Evolutionary conservation across 2,113 vertebrate species (phyloP).

Genomic region (Pachypanchax playfairii): DNA sequence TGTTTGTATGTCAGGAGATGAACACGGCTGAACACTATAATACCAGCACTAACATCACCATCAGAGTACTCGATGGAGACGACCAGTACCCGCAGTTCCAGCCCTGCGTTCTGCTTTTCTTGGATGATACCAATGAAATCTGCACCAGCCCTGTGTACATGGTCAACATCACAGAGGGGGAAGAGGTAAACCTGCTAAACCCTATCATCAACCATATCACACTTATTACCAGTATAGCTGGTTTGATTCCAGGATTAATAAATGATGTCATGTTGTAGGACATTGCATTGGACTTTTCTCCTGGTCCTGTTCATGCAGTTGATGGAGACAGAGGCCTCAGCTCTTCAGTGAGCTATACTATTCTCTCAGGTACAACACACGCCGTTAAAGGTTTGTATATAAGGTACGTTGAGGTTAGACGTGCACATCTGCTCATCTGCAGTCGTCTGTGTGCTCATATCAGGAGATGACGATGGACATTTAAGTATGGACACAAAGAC

Average conservation of each 20-base stretch:
- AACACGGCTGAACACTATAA: constrained; percentile 71
- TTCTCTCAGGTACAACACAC: constrained; percentile 79
- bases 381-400: neutral
- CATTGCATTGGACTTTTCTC: constrained; percentile 75
- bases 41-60: constrained; percentile 63
- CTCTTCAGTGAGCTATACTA: constrained; percentile 75
- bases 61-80: constrained; percentile 74
- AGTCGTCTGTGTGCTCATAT: constrained; percentile 7
- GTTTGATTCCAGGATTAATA: neutral
- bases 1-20: constrained; percentile 72
- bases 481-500: constrained; percentile 75
- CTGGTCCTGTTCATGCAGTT: constrained; percentile 81
- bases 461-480: constrained; percentile 67
- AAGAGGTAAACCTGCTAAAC: constrained; percentile 70
- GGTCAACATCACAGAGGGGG: constrained; percentile 77
- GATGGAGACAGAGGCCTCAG: constrained; percentile 82
- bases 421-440: neutral
- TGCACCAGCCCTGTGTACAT: constrained; percentile 78
- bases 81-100: constrained; percentile 82
- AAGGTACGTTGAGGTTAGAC: neutral
- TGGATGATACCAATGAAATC: constrained; percentile 59
- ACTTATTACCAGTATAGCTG: neutral
- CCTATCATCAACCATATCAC: neutral
- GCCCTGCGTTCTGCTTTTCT: constrained; percentile 71
- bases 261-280: constrained; percentile 51